Evolutionary conservation across 2,797 vertebrate genomes (phyloP).

Genomic region (Acanthurus tractus): DNA sequence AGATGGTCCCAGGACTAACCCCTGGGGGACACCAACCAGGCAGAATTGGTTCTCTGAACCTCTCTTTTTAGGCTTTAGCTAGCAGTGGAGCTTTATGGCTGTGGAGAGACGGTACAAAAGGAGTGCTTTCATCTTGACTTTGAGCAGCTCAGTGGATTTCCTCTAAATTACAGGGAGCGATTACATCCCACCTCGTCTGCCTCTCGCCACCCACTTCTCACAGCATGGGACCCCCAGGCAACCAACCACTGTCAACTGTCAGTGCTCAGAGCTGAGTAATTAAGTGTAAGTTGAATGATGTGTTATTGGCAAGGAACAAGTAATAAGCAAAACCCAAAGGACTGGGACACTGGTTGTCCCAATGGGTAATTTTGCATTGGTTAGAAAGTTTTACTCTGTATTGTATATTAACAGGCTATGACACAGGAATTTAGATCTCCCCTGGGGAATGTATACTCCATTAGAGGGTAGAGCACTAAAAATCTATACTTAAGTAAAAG

Average conservation of each 20-base stretch:
- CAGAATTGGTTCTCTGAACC: constrained; percentile 74
- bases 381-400: constrained; percentile 34
- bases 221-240: constrained; percentile 60
- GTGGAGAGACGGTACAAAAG: constrained; percentile 57
- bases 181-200: constrained; percentile 78
- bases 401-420: constrained; percentile 23
- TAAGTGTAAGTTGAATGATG: constrained; percentile 72
- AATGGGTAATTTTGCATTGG: constrained; percentile 43
- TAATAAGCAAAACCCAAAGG: constrained; percentile 67
- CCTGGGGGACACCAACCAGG: constrained; percentile 74
- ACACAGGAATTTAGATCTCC: constrained; percentile 25
- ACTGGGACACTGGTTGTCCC: constrained; percentile 33
- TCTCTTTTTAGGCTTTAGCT: constrained; percentile 73
- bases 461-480: too few relatives aligned
- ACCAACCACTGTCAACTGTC: constrained; percentile 74
- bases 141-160: constrained; percentile 79
- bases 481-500: too few relatives aligned
- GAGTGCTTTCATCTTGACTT: constrained; percentile 78
- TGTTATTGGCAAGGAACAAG: constrained; percentile 75
- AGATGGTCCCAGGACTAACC: constrained; percentile 79
- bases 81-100: constrained; percentile 66
- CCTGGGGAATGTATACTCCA: neutral
- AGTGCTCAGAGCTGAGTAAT: constrained; percentile 74
- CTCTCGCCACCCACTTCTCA: constrained; percentile 53
- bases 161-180: constrained; percentile 83